Base-by-base conservation (phyloP, 2,113 vertebrate genomes). In the Notarius quadriscutis region DNA sequence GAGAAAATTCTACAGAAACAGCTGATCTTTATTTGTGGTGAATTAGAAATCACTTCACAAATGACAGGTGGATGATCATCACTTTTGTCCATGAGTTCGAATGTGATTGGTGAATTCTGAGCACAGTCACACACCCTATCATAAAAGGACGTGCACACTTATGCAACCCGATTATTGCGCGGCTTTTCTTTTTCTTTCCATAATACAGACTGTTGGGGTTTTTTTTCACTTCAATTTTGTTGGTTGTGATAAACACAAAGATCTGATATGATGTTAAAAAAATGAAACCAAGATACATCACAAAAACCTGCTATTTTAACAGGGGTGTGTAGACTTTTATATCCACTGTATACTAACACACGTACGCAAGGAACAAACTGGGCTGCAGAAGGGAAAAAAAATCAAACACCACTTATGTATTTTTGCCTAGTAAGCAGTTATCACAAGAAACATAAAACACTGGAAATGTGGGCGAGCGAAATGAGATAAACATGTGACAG, bases 381-480 rank as follows among this genome's bases (percentile, higher is more conserved):
- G 41, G 22, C 51, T 53, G 50, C 20, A 75, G 41, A 74, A 84
- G 7, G 27, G 11, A 12, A 60, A 51, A 77, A 51, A 27, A 51
- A 72, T 34, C 53, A 25, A 60, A 41, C 10, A 57, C 62, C 22
- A 17, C 2, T 18, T 11, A 63, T 78, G 20, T 18, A n/a, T 53
- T 79, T 67, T 50, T 86, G 71, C 74, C 58, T 86, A 65, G 84
- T 53, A 65, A 86, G 84, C 84, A 75, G 69, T 48, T 63, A 60
- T 30, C 30, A 63, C 14, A 85, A 65, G 58, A 51, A 27, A 27
- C 34, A 80, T 62, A 20, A 77, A 62, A 62, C 57, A 11, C 12
- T 60, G 58, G 25, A 7, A 12, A 77, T 15, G 50, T 27, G 12
- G 48, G 27, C 4, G 17, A 25, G 27, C 0, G 18, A 86, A 86